Conservation (phyloP, 1,140 invertebrate genomes). For the Matsumurasca onukii region DNA sequence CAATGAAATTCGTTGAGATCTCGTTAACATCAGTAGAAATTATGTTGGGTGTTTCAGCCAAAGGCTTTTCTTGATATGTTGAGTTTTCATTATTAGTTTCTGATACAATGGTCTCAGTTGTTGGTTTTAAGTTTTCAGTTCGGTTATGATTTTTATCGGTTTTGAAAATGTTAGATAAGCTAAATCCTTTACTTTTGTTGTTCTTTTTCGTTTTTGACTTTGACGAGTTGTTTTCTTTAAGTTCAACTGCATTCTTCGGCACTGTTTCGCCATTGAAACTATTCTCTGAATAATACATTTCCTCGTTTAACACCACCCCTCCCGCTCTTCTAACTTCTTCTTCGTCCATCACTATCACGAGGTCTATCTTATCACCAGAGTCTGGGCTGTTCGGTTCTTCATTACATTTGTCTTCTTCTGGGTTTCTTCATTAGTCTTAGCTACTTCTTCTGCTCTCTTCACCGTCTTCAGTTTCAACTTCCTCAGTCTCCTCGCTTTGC, state of each 20-base stretch:
- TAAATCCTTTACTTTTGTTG: slow-evolving; percentile 14
- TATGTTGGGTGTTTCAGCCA: too few species aligned
- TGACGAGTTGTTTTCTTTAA: background rate
- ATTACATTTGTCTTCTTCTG: background rate
- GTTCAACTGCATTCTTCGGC: background rate
- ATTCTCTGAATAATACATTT: background rate
- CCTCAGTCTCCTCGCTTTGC: slow-evolving; percentile 15
- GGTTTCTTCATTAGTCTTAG: background rate
- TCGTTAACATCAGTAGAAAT: too few species aligned
- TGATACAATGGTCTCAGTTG: too few species aligned
- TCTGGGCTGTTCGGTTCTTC: background rate
- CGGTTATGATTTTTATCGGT: too few species aligned
- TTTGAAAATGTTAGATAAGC: background rate
- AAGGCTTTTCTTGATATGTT: too few species aligned
- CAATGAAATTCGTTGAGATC: too few species aligned
- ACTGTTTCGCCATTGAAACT: background rate
- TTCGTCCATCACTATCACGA: background rate
- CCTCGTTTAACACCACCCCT: background rate
- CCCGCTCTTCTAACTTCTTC: background rate
- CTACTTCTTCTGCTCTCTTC: background rate
- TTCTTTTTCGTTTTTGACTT: slow-evolving; percentile 17
- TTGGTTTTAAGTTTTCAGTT: too few species aligned
- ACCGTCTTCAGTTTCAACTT: slow-evolving; percentile 16
- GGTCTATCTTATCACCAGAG: background rate
- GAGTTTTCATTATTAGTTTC: background rate